Evolutionary conservation across 2,888 invertebrate genomes (phyloP).

Genomic region (Ormyrus thymus): DNA sequence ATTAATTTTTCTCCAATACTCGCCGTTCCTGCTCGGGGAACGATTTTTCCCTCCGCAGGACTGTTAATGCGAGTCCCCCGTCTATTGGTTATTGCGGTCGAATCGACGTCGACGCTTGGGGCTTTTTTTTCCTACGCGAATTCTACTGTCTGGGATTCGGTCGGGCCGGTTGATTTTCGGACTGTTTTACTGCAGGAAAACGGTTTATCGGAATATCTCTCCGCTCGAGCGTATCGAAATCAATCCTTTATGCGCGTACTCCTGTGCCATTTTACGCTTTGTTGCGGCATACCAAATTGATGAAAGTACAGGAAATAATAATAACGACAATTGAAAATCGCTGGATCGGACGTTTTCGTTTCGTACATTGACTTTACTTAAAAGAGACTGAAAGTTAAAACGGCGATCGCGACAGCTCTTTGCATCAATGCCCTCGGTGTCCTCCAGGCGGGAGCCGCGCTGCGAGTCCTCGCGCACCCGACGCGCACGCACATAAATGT

Average conservation of each 20-base stretch:
- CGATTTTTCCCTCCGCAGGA: neutral
- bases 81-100: constrained; percentile 37
- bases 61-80: constrained; percentile 19
- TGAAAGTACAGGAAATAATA: neutral
- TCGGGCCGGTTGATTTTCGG: constrained; percentile 26
- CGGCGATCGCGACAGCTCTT: too few relatives aligned
- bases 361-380: too few relatives aligned
- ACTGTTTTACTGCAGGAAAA: neutral
- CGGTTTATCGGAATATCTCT: constrained; percentile 36
- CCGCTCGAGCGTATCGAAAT: constrained; percentile 21
- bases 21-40: neutral
- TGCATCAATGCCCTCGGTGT: too few relatives aligned
- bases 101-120: neutral
- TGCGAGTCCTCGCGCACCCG: neutral
- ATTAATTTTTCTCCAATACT: constrained; percentile 42
- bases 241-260: constrained; percentile 12
- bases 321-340: neutral
- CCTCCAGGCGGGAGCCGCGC: neutral
- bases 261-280: neutral
- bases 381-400: neutral
- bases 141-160: constrained; percentile 16
- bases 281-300: neutral
- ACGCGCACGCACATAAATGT: constrained; percentile 19
- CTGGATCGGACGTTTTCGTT: too few relatives aligned
- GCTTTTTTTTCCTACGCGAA: constrained; percentile 10